Evolutionary conservation across 2,797 vertebrate species (phyloP).

Genomic region (Coilia nasus): DNA sequence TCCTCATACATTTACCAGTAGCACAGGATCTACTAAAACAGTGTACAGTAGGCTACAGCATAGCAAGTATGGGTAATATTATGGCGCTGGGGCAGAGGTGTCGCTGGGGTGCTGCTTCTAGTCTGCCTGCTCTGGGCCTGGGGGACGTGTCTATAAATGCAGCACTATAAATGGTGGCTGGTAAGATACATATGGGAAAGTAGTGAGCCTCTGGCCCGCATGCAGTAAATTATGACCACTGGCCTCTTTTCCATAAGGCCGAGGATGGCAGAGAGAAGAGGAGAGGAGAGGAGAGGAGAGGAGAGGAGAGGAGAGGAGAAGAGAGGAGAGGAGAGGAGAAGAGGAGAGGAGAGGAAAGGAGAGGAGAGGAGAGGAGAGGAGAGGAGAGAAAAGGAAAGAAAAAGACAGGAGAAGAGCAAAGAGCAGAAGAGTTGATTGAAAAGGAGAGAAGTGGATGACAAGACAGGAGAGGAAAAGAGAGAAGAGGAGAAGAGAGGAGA

Average conservation of each 20-base stretch:
- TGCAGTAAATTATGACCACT: background rate
- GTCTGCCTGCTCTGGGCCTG: background rate
- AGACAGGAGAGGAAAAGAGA: background rate
- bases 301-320: background rate
- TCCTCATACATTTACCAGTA: background rate
- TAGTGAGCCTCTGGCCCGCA: background rate
- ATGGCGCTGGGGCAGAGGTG: background rate
- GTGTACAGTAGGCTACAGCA: background rate
- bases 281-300: background rate
- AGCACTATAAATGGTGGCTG: background rate
- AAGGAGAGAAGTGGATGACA: background rate
- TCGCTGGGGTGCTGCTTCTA: background rate
- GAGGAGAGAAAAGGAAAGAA: background rate
- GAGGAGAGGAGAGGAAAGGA: background rate
- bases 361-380: background rate
- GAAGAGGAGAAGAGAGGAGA: background rate
- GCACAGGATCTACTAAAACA: background rate
- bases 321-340: background rate
- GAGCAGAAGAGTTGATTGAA: too few species aligned
- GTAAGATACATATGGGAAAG: background rate
- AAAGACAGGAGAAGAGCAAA: too few species aligned
- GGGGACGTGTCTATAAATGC: background rate
- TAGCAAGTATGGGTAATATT: background rate
- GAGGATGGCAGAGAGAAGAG: background rate
- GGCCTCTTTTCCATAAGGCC: background rate